Evolutionary conservation across 2,113 vertebrate genomes (phyloP), one percentile per base, ranked within the genome.

Genomic region (Lepisosteus osseus): DNA sequence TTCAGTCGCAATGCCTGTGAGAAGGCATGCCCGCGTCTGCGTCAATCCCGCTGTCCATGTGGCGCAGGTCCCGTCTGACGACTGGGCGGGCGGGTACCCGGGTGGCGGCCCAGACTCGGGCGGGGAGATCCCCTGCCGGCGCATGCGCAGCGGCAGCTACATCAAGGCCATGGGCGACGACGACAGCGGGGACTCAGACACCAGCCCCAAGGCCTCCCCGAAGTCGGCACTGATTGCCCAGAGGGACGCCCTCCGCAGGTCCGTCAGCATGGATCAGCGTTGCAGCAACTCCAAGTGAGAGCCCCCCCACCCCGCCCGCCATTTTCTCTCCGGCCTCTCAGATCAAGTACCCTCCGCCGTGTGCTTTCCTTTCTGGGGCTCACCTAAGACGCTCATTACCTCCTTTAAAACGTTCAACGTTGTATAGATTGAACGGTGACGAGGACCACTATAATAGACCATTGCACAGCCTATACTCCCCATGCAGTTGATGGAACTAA

Each of bases 81-180:
- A 99, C 70, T 99, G 96, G 97, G 94, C 94, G 2, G 89, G 86
- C 11, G 93, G 93, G 11, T 97, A 96, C 76, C 91, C 93, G 0
- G 84, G 80, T 54, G 92, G 90, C 40, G 89, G 89, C 47, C 47
- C 63, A 0, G 90, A 91, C 63, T 71, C 77, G 2, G 94, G 93
- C 0, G 96, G 96, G 40, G 97, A 99, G 92, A 99, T 99, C 70
- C 97, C 97, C 0, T 99, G 97, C 80, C 92, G 97, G 13, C 90
- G 97, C 72, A 99, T 99, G 97, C 94, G 97, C 77, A 98, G 96
- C 1, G 97, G 97, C 86, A 99, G 97, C 92, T 99, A 99, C 90
- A 98, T 99, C 89, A 99, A 98, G 90, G 97, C 97, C 88, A 99
- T 99, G 97, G 97, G 96, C 0, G 97, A 99, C 0, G 96, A 99